Percentiles rank a stretch among this genome's conserved stretches.
Evolutionary conservation across 2,113 vertebrate genomes (phyloP).

Genomic region (Stigmatopora argus): DNA sequence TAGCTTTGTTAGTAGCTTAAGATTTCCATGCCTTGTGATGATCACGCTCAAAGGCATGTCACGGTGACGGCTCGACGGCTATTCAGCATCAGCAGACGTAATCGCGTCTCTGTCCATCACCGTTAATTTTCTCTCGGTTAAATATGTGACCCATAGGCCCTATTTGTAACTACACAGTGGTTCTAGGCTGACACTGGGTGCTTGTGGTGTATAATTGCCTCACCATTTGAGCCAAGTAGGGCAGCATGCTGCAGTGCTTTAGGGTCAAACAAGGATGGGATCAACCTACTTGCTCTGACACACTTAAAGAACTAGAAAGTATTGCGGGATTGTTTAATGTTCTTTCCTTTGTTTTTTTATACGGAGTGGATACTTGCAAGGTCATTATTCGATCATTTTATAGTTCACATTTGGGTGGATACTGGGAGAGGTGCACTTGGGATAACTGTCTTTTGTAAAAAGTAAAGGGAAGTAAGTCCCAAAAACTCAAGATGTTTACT

Average conservation of each 20-base stretch:
- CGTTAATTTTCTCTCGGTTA: slow-evolving; percentile 26
- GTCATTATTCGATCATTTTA: background rate
- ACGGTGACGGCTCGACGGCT: background rate
- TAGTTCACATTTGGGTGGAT: background rate
- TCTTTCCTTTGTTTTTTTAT: too few relatives aligned
- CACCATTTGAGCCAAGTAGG: slow-evolving; percentile 26
- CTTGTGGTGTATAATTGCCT: slow-evolving; percentile 34
- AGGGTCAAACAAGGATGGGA: background rate
- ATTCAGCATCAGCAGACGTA: slow-evolving; percentile 5
- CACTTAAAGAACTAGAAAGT: slow-evolving; percentile 10
- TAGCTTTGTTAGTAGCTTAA: background rate
- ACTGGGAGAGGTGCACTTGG: background rate
- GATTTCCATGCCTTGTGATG: background rate
- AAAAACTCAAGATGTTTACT: slow-evolving; percentile 14
- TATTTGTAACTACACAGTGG: slow-evolving; percentile 6
- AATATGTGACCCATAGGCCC: slow-evolving; percentile 20
- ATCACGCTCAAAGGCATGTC: slow-evolving; percentile 1
- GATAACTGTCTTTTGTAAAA: background rate
- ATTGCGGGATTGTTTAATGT: background rate
- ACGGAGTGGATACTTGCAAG: background rate
- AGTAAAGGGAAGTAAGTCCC: background rate
- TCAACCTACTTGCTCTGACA: background rate
- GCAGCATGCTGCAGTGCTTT: slow-evolving; percentile 11
- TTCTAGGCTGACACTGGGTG: slow-evolving; percentile 8
- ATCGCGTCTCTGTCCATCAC: slow-evolving; percentile 26